These are phyloP conservation scores for Anastrepha ludens DNA, from an alignment of 1,140 invertebrate genomes.

Conservation along the genomic window DNA sequence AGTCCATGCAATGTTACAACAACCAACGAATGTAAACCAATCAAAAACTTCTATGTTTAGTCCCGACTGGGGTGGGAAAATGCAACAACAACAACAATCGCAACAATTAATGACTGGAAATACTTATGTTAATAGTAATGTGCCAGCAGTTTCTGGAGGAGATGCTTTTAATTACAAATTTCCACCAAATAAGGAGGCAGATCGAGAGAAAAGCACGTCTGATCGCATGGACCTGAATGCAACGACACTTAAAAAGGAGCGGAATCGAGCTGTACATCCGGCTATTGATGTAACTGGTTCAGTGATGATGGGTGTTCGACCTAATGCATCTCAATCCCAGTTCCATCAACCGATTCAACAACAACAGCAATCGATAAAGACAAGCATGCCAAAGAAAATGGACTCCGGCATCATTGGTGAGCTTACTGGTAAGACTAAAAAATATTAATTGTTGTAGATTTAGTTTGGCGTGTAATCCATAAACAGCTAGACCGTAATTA, in stretches of 20 bases:
- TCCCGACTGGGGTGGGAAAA: constrained; percentile 70
- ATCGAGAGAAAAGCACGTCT: constrained; percentile 55
- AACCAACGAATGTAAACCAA: constrained; percentile 42
- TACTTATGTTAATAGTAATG: constrained; percentile 37
- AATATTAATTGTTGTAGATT: neutral
- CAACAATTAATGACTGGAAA: neutral
- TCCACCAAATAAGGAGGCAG: constrained; percentile 44
- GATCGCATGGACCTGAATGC: constrained; percentile 51
- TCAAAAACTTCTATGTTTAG: constrained; percentile 69
- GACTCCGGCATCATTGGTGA: neutral
- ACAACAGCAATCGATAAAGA: constrained; percentile 38
- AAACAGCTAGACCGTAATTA: too few species aligned
- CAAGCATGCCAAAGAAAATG: constrained; percentile 33
- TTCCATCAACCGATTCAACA: constrained; percentile 44
- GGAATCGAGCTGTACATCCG: constrained; percentile 34
- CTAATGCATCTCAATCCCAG: constrained; percentile 19
- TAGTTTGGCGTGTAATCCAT: too few species aligned
- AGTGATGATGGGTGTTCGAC: constrained; percentile 12
- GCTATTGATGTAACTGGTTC: neutral
- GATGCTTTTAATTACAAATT: constrained; percentile 46
- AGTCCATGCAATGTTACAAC: constrained; percentile 29
- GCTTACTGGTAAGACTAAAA: neutral
- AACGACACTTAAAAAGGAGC: constrained; percentile 58
- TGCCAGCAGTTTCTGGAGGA: neutral
- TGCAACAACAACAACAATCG: constrained; percentile 62